phyloP scores from a whole-genome alignment of 2,888 invertebrate species.

The Cheilosia soror region DNA sequence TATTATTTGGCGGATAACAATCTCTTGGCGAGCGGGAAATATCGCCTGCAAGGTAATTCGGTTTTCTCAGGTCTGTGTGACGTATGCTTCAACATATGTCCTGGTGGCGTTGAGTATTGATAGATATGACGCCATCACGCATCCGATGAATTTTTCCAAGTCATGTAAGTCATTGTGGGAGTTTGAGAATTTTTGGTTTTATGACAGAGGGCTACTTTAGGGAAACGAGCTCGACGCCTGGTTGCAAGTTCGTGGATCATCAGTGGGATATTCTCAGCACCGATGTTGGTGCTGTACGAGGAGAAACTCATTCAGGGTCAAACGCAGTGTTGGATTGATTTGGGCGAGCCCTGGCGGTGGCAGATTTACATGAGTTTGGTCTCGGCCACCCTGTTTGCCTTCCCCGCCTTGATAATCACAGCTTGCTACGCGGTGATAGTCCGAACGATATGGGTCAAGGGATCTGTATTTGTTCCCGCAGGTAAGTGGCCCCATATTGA shows the following conservation, averaged over 20 bases:
- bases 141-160: constrained; percentile 97
- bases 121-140: constrained; percentile 96
- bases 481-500: constrained; percentile 76
- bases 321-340: constrained; percentile 95
- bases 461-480: constrained; percentile 82
- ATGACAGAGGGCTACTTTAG: constrained; percentile 83
- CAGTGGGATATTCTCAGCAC: constrained; percentile 92
- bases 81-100: constrained; percentile 96
- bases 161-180: constrained; percentile 90
- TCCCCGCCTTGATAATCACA: constrained; percentile 94
- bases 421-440: constrained; percentile 96
- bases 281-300: constrained; percentile 92
- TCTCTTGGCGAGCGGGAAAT: constrained; percentile 95
- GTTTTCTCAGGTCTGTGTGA: constrained; percentile 94
- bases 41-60: constrained; percentile 94
- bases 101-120: constrained; percentile 96
- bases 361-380: constrained; percentile 95
- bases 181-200: background rate
- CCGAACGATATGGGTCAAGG: constrained; percentile 95
- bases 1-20: constrained; percentile 94
- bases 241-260: constrained; percentile 93
- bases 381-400: constrained; percentile 91
- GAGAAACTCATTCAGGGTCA: constrained; percentile 91
- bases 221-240: constrained; percentile 92
- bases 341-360: constrained; percentile 90